Evolutionary conservation across 2,888 invertebrate species (phyloP).

Genomic region (Hartigia nigra): DNA sequence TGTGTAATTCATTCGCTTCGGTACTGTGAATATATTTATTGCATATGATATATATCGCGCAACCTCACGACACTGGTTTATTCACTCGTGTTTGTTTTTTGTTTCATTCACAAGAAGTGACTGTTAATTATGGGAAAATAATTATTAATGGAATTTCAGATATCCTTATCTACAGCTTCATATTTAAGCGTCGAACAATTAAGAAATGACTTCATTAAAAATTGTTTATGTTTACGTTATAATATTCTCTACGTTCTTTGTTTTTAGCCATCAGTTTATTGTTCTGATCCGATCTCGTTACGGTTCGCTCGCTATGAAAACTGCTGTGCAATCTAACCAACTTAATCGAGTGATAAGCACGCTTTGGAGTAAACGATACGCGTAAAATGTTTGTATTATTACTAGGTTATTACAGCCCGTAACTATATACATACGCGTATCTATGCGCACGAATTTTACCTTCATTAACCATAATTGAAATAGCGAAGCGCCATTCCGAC

Average conservation of each 20-base stretch:
- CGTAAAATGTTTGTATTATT: neutral
- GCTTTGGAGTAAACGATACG: neutral
- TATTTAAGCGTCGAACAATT: neutral
- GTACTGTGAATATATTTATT: neutral
- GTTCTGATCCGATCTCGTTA: neutral
- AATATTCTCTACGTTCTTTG: neutral
- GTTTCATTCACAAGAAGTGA: neutral
- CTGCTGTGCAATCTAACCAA: neutral
- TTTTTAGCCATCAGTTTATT: neutral
- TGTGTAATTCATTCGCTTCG: neutral
- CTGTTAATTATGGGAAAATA: neutral
- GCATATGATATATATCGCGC: neutral
- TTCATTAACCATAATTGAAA: neutral
- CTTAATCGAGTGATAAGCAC: neutral
- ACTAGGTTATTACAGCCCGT: neutral
- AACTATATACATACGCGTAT: neutral
- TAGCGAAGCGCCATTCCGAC: neutral
- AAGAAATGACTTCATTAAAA: neutral
- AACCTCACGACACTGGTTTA: neutral
- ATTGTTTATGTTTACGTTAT: neutral
- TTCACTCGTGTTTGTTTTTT: neutral
- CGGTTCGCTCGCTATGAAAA: neutral
- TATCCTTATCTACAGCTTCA: neutral
- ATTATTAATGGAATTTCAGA: neutral
- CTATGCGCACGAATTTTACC: neutral